These are phyloP conservation scores for Stigmatopora nigra DNA, from an alignment of 2,113 vertebrate species.

Conservation along the genomic window DNA sequence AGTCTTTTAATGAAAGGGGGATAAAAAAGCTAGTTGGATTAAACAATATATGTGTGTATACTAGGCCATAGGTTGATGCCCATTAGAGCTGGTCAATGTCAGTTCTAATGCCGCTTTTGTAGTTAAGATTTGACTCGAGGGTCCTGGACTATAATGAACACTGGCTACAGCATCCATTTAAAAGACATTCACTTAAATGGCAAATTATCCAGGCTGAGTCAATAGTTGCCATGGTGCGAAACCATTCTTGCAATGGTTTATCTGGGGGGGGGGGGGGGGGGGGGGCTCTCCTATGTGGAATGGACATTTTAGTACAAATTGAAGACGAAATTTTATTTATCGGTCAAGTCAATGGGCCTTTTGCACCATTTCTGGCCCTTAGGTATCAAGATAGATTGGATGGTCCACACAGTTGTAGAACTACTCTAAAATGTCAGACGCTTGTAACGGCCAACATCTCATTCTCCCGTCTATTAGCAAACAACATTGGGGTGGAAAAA, in stretches of 20 bases:
- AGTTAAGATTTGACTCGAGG: conserved; percentile 8
- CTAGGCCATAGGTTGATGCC: background rate
- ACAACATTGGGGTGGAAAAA: conserved; percentile 7
- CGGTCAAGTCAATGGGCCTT: conserved; percentile 30
- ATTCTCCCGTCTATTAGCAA: conserved; percentile 13
- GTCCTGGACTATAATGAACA: conserved; percentile 16
- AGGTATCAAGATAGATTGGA: conserved; percentile 19
- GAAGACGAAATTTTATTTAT: conserved; percentile 27
- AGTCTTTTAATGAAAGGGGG: no score
- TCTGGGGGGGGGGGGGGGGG: no score
- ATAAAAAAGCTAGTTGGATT: no score
- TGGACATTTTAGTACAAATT: conserved; percentile 1
- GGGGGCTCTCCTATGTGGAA: conserved; percentile 9
- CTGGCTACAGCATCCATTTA: conserved; percentile 11
- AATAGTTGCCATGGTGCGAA: conserved; percentile 30
- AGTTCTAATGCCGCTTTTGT: background rate
- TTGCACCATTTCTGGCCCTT: conserved; percentile 9
- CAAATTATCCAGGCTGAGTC: conserved; percentile 24
- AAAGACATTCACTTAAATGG: conserved; percentile 27
- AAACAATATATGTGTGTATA: no score
- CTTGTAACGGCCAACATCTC: conserved; percentile 8
- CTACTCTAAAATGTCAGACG: conserved; percentile 21
- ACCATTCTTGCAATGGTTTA: conserved; percentile 20
- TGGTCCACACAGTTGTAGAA: conserved; percentile 4
- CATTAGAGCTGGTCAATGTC: background rate